These are phyloP conservation scores for Microvelia longipes DNA, from an alignment of 1,140 invertebrate species.

Conservation along the genomic window DNA sequence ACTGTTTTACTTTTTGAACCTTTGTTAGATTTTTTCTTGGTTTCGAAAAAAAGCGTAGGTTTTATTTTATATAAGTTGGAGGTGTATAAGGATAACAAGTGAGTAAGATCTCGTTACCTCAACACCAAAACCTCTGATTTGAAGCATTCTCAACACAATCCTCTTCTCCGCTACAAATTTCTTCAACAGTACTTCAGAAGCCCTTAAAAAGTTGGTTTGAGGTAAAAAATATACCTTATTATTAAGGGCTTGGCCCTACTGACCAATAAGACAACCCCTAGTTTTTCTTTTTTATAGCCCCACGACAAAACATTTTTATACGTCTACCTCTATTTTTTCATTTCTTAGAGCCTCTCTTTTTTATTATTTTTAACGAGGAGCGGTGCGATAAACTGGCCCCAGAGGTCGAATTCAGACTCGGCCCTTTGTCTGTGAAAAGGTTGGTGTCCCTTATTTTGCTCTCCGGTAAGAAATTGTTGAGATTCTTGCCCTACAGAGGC, in stretches of 20 bases:
- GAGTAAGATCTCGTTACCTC: no score
- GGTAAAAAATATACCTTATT: no score
- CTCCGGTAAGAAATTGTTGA: not conserved
- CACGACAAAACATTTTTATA: not conserved
- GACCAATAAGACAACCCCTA: not conserved
- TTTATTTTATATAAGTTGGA: no score
- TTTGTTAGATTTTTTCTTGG: no score
- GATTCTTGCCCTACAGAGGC: not conserved
- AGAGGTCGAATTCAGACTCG: not conserved
- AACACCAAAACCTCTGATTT: no score
- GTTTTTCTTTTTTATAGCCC: not conserved
- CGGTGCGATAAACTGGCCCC: not conserved
- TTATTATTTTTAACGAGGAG: not conserved
- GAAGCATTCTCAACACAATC: no score
- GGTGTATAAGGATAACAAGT: no score
- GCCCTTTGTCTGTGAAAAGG: not conserved
- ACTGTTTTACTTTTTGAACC: no score
- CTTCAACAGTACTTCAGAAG: no score
- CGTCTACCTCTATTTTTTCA: not conserved
- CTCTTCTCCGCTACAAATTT: no score
- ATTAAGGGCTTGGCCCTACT: not conserved
- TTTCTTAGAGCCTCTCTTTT: not conserved
- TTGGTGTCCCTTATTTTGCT: not conserved
- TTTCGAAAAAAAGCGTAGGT: no score
- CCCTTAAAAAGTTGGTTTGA: no score